Evolutionary conservation across 2,797 vertebrate species (phyloP).

Genomic region (Glossophaga mutica): DNA sequence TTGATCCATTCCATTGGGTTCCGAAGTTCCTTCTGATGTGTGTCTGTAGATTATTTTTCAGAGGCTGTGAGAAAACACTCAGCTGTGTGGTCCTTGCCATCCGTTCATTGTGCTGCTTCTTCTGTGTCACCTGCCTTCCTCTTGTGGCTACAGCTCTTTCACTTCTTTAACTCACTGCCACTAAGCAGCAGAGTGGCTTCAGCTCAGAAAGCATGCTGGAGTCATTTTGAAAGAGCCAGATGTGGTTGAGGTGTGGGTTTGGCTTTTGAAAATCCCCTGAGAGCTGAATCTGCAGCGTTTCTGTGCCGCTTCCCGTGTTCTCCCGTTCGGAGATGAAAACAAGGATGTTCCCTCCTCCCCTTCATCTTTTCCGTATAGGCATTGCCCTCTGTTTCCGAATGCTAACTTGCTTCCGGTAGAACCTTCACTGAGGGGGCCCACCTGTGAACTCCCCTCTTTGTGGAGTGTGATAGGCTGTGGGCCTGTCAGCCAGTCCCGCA

Average conservation of each 20-base stretch:
- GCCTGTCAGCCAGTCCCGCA: not conserved
- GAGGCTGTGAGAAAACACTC: not conserved
- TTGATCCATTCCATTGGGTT: not conserved
- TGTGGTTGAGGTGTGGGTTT: conserved; percentile 24
- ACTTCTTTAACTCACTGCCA: not conserved
- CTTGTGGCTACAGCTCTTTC: not conserved
- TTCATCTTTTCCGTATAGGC: not conserved
- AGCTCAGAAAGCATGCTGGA: not conserved
- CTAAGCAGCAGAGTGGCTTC: not conserved
- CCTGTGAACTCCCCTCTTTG: no score
- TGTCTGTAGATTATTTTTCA: not conserved
- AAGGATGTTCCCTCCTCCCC: not conserved
- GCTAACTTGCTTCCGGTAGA: not conserved
- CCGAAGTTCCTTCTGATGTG: not conserved
- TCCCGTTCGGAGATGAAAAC: not conserved
- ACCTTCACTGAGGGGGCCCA: not conserved
- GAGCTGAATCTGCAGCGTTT: not conserved
- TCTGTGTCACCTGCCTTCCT: not conserved
- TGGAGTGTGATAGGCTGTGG: not conserved
- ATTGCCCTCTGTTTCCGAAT: not conserved
- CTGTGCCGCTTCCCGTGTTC: not conserved
- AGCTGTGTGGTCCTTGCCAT: fast-evolving
- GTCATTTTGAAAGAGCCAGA: conserved; percentile 56
- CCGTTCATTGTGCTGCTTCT: fast-evolving
- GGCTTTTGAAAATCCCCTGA: not conserved